Base-by-base conservation (phyloP, 2,113 vertebrate species). In the Callionymus lyra region DNA sequence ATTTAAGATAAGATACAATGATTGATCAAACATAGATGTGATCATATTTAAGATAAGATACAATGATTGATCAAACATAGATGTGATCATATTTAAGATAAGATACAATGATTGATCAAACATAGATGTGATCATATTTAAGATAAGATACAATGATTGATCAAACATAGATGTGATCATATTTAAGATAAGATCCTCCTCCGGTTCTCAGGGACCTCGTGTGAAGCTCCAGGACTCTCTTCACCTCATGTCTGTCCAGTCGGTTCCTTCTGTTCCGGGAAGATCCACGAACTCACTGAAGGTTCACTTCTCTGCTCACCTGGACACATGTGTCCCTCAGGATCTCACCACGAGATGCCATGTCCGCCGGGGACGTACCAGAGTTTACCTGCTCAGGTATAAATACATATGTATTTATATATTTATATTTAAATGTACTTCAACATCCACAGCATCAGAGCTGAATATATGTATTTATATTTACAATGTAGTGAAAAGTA, bases 291-390 rank as follows among this genome's bases (percentile, higher is more conserved):
- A 59, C 33, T 35, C n/a, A n/a, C n/a, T n/a, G n/a, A n/a, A n/a
- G 31, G 55, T 32, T 60, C 79, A 14, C 4, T 66, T 34, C 15
- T 72, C n/a, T 95, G 93, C 57, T 84, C 86, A 19, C 46, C 69
- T 49, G 90, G 91, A 36, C 71, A 89, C 53, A 85, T 72, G 15
- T 95, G 92, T 35, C 91, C 91, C n/a, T 3, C 56, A 42, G 90
- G 91, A 37, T 90, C 87, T 64, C 36, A 63, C 4, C 63, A 68
- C 38, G 86, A 86, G 15, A 14, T 73, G 10, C 72, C 81, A 6
- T 97, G 92, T 44, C 64, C 71, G 1, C 63, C 81, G 14, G 91
- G 94, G 12, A 84, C 84, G 31, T 93, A 89, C 31, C 91, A 94
- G 65, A 81, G 86, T 34, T 75, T 84, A 59, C 43, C 65, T 46